A percentile compares a stretch with the other conserved stretches of the same genome.
phyloP scores from a whole-genome alignment of 2,888 invertebrate species.

The Thumatha senex region DNA sequence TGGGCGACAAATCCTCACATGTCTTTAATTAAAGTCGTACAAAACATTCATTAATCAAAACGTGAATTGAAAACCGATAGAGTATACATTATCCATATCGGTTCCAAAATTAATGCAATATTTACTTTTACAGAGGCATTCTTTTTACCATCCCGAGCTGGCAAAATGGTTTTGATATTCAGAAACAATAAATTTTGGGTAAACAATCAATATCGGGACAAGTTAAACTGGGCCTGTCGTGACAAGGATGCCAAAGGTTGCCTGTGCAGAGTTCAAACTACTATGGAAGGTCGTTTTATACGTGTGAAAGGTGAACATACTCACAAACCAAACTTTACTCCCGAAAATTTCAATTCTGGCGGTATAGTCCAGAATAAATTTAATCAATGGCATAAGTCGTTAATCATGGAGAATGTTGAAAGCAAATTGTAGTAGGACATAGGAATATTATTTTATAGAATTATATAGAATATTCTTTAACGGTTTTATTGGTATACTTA shows the following conservation, averaged over 20 bases:
- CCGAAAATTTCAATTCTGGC: constrained; percentile 63
- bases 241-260: constrained; percentile 73
- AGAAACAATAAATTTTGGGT: constrained; percentile 77
- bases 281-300: constrained; percentile 70
- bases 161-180: constrained; percentile 76
- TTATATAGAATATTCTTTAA: too few species aligned
- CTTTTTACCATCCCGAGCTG: constrained; percentile 74
- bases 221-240: constrained; percentile 77
- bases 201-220: constrained; percentile 74
- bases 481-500: too few species aligned
- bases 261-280: constrained; percentile 76
- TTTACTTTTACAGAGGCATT: constrained; percentile 63
- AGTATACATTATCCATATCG: too few species aligned
- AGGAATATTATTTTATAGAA: too few species aligned
- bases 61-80: too few species aligned
- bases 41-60: too few species aligned
- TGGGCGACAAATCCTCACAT: too few species aligned
- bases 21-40: too few species aligned
- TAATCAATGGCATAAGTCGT: constrained; percentile 38
- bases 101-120: too few species aligned
- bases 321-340: constrained; percentile 71
- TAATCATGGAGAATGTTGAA: constrained; percentile 19
- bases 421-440: background rate
- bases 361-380: constrained; percentile 41
- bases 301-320: constrained; percentile 69